Base-by-base conservation (phyloP, 2,888 invertebrate genomes). In the Sarcophaga caerulescens region DNA sequence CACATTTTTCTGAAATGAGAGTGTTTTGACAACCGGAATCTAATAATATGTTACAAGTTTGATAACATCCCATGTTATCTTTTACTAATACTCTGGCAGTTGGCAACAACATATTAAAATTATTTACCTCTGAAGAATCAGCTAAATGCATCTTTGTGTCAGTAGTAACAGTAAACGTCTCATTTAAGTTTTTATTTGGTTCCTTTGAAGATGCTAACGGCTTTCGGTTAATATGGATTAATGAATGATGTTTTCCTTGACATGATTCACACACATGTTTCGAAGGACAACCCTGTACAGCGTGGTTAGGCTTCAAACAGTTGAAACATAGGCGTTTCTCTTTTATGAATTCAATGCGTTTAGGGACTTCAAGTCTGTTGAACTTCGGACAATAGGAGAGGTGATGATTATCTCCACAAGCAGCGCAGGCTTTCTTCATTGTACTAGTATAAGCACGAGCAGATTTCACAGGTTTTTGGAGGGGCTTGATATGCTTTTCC, bases 181-280 rank as follows among this genome's bases (percentile, higher is more conserved):
- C 23, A 45, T 52, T 47, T 14, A 47, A 12, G 11, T 10, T 14
- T 12, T 45, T 45, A 68, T 17, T 11, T n/a, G 68, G 8, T 17
- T 19, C 68, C 47, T 68, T 45, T 68, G 10, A 19, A n/a, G n/a
- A n/a, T n/a, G n/a, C n/a, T n/a, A n/a, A n/a, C n/a, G n/a, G n/a
- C n/a, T n/a, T n/a, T n/a, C 17, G 23, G 59, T 75, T 63, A 62
- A 63, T 45, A 52, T 77, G 77, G 23, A 77, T 77, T 35, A 59
- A 23, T 5, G 77, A 57, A 17, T 77, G 69, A 59, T 77, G 19
- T n/a, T 81, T 65, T 52, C 75, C 79, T 17, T 75, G 62, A n/a
- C 80, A 76, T n/a, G 76, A 69, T 59, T 45, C 79, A 57, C 82
- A 80, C 59, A 63, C 63, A 63, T 79, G 62, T 71, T 75, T 44